Percentiles rank a stretch among this genome's conserved stretches.
phyloP scores from a whole-genome alignment of 2,888 invertebrate species.

The Agonopterix heracliana region DNA sequence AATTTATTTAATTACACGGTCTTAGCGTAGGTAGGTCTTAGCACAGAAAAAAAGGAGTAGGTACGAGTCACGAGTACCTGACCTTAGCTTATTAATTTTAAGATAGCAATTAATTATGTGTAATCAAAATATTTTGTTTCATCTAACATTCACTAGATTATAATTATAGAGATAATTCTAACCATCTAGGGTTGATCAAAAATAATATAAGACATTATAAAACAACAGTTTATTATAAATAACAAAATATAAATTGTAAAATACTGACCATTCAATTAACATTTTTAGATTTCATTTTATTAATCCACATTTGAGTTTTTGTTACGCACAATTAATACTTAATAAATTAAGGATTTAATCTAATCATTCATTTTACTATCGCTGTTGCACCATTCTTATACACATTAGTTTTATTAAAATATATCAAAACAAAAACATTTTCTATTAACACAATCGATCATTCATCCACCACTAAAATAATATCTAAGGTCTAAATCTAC shows the following conservation, averaged over 20 bases:
- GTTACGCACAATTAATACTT: background rate
- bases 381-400: too few species aligned
- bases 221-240: constrained; percentile 28
- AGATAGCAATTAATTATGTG: too few species aligned
- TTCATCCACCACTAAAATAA: background rate
- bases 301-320: background rate
- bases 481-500: background rate
- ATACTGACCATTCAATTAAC: constrained; percentile 34
- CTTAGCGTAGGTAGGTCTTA: background rate
- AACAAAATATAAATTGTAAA: constrained; percentile 30
- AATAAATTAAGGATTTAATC: background rate
- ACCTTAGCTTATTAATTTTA: too few species aligned
- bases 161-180: too few species aligned
- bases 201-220: constrained; percentile 3
- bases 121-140: too few species aligned
- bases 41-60: too few species aligned
- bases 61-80: too few species aligned
- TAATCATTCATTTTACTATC: background rate
- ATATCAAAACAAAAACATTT: too few species aligned
- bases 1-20: background rate
- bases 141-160: too few species aligned
- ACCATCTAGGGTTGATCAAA: background rate
- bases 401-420: too few species aligned
- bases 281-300: background rate
- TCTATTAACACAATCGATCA: background rate